Percentiles rank a stretch among this genome's conserved stretches.
Conservation (phyloP, 2,113 vertebrate species). For the Piaya cayana region DNA sequence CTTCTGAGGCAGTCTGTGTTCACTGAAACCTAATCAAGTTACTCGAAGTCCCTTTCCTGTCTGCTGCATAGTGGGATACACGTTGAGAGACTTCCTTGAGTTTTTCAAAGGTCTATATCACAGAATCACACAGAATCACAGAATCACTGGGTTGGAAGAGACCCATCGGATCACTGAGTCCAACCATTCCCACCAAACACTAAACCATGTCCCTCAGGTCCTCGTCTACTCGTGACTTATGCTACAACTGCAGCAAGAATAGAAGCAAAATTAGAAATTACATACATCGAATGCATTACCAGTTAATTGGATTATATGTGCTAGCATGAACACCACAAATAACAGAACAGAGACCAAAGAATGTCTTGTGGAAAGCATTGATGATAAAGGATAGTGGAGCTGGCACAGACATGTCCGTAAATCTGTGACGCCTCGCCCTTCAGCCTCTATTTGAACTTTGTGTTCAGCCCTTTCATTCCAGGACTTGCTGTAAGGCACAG, state of each 20-base stretch:
- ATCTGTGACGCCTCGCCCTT: neutral
- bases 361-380: neutral
- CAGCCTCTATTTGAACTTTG: neutral
- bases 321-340: neutral
- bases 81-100: neutral
- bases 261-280: neutral
- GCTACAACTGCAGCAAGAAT: neutral
- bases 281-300: neutral
- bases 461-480: neutral
- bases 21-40: neutral
- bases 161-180: no score
- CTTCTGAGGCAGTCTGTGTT: neutral
- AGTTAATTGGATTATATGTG: neutral
- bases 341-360: neutral
- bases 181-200: no score
- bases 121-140: no score
- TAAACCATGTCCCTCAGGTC: no score
- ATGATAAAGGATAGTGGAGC: neutral
- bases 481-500: neutral
- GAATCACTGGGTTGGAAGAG: no score
- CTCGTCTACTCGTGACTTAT: no score
- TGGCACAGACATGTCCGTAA: neutral
- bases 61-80: neutral
- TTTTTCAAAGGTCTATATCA: neutral
- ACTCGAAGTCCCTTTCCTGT: neutral